A percentile compares a stretch with the other conserved stretches of the same genome.
phyloP scores from a whole-genome alignment of 2,113 vertebrate species.

The Rhineura floridana region DNA sequence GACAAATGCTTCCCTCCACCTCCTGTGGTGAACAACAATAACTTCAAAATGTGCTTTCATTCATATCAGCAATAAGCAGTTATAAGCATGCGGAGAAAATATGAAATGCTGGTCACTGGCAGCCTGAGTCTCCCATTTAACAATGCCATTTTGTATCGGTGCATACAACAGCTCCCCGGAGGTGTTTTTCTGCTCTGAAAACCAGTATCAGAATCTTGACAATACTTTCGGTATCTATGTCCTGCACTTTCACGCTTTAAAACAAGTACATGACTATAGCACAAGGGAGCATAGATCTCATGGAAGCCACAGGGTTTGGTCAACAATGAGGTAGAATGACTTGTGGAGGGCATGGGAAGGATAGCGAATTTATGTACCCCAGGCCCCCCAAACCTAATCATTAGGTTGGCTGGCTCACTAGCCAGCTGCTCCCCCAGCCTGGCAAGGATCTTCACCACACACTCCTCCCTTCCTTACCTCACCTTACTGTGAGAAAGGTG shows the following conservation, averaged over 20 bases:
- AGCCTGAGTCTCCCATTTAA: conserved; percentile 39
- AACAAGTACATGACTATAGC: neutral
- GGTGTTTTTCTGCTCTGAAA: neutral
- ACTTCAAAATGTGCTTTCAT: conserved; percentile 55
- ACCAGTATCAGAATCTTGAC: neutral
- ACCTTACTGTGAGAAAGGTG: no score
- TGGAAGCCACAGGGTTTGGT: neutral
- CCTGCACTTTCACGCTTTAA: neutral
- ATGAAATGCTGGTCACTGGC: conserved; percentile 16
- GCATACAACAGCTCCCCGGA: neutral
- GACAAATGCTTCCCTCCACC: conserved; percentile 43
- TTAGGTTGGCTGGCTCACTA: no score
- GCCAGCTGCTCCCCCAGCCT: no score
- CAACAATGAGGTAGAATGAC: no score
- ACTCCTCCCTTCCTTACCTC: no score
- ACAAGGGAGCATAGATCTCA: neutral
- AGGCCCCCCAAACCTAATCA: no score
- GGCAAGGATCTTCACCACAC: no score
- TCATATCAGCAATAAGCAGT: conserved; percentile 50
- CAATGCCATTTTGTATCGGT: conserved; percentile 46
- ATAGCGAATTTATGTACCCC: no score
- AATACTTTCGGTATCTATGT: neutral
- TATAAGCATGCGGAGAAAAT: conserved; percentile 53
- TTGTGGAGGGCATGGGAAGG: no score
- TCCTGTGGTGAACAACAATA: conserved; percentile 51